These are phyloP conservation scores for Megamerina dolium DNA, from an alignment of 2,888 invertebrate genomes.

Conservation along the genomic window DNA sequence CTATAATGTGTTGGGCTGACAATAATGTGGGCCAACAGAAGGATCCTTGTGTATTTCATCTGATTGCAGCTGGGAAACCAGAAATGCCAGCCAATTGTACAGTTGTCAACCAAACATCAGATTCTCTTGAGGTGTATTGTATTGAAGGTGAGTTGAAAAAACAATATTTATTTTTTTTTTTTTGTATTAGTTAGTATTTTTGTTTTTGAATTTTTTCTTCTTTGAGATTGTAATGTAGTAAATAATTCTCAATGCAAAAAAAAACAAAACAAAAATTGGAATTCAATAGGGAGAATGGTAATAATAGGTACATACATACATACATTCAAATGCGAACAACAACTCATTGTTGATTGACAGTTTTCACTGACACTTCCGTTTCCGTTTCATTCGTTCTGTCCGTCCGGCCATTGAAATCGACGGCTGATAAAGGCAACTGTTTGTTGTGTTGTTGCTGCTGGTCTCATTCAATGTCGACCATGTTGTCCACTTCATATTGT, in stretches of 20 bases:
- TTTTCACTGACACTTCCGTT: slow-evolving; percentile 9
- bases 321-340: no score
- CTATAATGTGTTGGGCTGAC: slow-evolving; percentile 68
- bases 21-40: slow-evolving; percentile 66
- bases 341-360: neutral
- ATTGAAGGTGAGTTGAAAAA: slow-evolving; percentile 52
- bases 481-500: no score
- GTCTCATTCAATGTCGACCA: no score
- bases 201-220: no score
- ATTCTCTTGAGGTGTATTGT: slow-evolving; percentile 70
- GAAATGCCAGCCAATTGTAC: slow-evolving; percentile 73
- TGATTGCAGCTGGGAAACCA: slow-evolving; percentile 72
- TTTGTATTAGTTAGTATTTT: no score
- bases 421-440: no score
- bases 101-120: slow-evolving; percentile 69
- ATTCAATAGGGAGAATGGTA: no score
- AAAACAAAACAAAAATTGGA: neutral
- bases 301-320: no score
- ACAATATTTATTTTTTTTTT: neutral
- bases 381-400: slow-evolving; percentile 1
- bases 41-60: slow-evolving; percentile 70
- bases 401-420: no score
- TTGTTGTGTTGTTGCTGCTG: neutral
- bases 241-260: no score
- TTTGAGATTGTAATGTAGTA: no score